These are phyloP conservation scores for Ariolimax columbianus DNA, from an alignment of 2,888 invertebrate genomes.

Conservation along the genomic window DNA sequence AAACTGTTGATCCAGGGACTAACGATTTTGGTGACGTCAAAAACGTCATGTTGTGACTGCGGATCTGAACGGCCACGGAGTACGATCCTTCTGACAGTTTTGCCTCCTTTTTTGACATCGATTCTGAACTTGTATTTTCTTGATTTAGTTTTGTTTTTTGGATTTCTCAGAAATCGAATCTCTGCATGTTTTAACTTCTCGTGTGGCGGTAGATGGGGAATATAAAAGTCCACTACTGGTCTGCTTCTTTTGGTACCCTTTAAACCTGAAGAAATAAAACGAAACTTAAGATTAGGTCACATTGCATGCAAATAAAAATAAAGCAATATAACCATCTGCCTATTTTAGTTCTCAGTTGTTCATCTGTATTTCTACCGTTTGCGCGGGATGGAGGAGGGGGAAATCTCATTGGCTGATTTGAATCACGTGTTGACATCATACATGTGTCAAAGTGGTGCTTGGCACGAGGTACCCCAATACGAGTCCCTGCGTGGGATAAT, in stretches of 20 bases:
- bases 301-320: not conserved
- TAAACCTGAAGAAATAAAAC: slow-evolving; percentile 27
- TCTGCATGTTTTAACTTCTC: slow-evolving; percentile 67
- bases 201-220: slow-evolving; percentile 62
- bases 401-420: too few species aligned
- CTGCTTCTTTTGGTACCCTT: slow-evolving; percentile 4
- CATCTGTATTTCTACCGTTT: too few species aligned
- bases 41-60: slow-evolving; percentile 56
- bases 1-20: slow-evolving; percentile 60
- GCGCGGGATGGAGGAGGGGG: too few species aligned
- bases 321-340: too few species aligned
- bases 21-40: slow-evolving; percentile 59
- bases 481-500: too few species aligned
- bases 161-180: slow-evolving; percentile 62
- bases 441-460: too few species aligned
- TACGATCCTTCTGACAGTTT: slow-evolving; percentile 51
- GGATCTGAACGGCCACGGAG: slow-evolving; percentile 48
- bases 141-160: slow-evolving; percentile 30
- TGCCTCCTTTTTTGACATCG: slow-evolving; percentile 51
- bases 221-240: slow-evolving; percentile 31
- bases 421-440: too few species aligned
- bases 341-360: too few species aligned
- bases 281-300: not conserved
- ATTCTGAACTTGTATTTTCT: slow-evolving; percentile 53
- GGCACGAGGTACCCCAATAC: too few species aligned